Base-by-base conservation (phyloP, 2,797 vertebrate species). In the Cossypha dichroa region DNA sequence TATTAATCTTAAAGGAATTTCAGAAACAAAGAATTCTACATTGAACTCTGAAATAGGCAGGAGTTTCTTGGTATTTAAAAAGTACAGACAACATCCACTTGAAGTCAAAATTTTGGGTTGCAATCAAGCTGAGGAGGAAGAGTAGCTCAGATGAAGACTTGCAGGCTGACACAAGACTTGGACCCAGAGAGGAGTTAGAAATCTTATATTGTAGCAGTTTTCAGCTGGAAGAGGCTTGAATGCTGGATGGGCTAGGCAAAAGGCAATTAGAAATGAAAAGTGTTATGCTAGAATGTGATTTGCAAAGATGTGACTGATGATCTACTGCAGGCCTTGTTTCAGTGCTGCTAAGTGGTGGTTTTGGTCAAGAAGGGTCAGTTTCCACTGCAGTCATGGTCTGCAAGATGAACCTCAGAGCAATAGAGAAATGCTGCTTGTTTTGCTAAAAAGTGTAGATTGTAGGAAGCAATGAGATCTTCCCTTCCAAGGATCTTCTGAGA, bases 321-420 rank as follows among this genome's bases (percentile, higher is more conserved):
- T 43, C 34, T 74, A 28, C 9, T 1, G 0, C 52, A 85, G 62
- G 26, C 13, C 9, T 15, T 59, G 36, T 67, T 70, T 82, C 58
- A 58, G 18, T n/a, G 59, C 52, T 82, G 52, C 49, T 46, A 55
- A 45, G 36, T 1, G 3, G 20, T 0, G 0, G 4, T 78, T 52
- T 60, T 85, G 23, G 9, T 38, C 14, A 33, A 43, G 43, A 48
- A 59, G 12, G 17, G 22, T 33, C 43, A 58, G 34, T n/a, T 51
- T 36, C 6, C 5, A 7, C 54, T 68, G 51, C 21, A 34, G 34
- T 40, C 31, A 13, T 23, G 16, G 13, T 60, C 40, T 88, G 56
- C 17, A 74, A 75, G 40, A 36, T 1, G 2, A 75, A 66, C n/a
- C 12, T 78, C 33, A 60, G 48, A 58, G 22, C 16, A 67, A 54